Evolutionary conservation across 2,797 vertebrate species (phyloP).

Genomic region (Girardinus metallicus): DNA sequence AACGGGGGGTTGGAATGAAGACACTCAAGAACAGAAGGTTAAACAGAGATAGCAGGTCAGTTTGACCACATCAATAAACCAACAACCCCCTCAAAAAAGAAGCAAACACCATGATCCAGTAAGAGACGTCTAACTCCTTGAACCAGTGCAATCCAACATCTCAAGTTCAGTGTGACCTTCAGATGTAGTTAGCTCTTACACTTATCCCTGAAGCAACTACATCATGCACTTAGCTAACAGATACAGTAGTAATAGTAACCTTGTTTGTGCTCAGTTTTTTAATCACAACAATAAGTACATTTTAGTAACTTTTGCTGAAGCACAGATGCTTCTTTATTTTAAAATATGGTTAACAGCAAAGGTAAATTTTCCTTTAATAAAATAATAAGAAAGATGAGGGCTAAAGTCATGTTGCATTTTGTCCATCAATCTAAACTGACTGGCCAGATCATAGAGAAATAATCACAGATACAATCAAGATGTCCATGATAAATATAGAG

Average conservation of each 20-base stretch:
- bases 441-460: background rate
- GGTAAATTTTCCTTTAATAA: background rate
- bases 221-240: background rate
- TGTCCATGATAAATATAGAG: background rate
- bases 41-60: conserved; percentile 59
- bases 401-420: background rate
- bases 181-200: conserved; percentile 16
- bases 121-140: conserved; percentile 26
- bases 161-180: conserved; percentile 42
- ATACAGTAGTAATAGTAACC: background rate
- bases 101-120: conserved; percentile 34
- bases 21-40: conserved; percentile 30
- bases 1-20: conserved; percentile 10
- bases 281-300: background rate
- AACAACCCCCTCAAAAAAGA: conserved; percentile 42
- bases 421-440: background rate
- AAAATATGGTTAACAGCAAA: background rate
- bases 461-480: background rate
- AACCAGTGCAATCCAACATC: conserved; percentile 29
- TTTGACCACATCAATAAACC: conserved; percentile 42
- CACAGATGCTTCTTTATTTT: background rate
- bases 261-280: background rate
- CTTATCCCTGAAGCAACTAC: background rate
- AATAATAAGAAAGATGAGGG: background rate
- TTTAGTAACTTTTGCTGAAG: background rate